Conservation (phyloP, 2,113 vertebrate species). For the Mesoclemmys tuberculata region DNA sequence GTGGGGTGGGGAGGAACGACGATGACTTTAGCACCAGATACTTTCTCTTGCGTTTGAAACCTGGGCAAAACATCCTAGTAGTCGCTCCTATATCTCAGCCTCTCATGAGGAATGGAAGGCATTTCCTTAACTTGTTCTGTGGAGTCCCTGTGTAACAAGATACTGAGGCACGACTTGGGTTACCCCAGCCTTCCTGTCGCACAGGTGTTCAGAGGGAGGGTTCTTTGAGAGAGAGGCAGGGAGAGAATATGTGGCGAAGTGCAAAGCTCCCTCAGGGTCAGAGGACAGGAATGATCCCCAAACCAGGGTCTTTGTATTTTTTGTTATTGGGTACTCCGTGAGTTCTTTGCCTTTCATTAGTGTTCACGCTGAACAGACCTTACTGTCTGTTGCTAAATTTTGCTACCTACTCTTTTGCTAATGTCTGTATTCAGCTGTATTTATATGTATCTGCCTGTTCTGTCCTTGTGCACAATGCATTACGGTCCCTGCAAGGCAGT, state of each 20-base stretch:
- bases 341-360: background rate
- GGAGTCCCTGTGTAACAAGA: background rate
- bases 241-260: background rate
- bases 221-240: too few species aligned
- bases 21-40: background rate
- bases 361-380: fast-evolving
- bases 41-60: background rate
- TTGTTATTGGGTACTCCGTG: too few species aligned
- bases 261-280: background rate
- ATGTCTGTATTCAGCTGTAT: background rate
- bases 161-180: background rate
- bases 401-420: background rate
- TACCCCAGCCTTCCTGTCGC: background rate
- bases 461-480: background rate
- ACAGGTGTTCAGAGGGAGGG: too few species aligned
- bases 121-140: background rate
- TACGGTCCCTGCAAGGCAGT: background rate
- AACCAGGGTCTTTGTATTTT: too few species aligned
- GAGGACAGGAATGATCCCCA: too few species aligned
- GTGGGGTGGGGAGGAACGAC: background rate
- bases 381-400: background rate
- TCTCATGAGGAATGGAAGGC: background rate
- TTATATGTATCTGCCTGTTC: fast-evolving
- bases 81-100: background rate
- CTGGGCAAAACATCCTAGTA: background rate